phyloP scores from a whole-genome alignment of 1,140 invertebrate genomes.

The Drosophila sechellia region DNA sequence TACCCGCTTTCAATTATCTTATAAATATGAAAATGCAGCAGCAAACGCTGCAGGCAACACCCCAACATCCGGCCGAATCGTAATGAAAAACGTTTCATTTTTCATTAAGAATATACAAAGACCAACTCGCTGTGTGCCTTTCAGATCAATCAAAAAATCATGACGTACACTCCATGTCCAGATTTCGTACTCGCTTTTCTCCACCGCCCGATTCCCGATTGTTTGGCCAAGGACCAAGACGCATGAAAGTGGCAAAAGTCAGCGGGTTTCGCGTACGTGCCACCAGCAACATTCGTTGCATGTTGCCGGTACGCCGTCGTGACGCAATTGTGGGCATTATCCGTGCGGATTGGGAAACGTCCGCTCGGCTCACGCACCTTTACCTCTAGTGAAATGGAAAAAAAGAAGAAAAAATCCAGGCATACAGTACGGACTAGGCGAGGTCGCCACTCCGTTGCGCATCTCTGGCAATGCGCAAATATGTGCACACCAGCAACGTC shows the following conservation, averaged over 20 bases:
- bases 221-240: slow-evolving; percentile 36
- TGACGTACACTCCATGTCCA: slow-evolving; percentile 43
- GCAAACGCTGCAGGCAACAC: slow-evolving; percentile 65
- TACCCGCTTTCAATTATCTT: slow-evolving; percentile 85
- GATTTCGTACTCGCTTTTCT: background rate
- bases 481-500: slow-evolving; percentile 62
- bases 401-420: background rate
- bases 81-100: slow-evolving; percentile 81
- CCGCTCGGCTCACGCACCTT: slow-evolving; percentile 58
- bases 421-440: slow-evolving; percentile 52
- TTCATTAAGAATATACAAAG: slow-evolving; percentile 76
- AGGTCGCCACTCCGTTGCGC: slow-evolving; percentile 77
- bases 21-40: slow-evolving; percentile 84
- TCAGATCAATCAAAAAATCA: slow-evolving; percentile 84
- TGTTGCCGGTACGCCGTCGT: slow-evolving; percentile 48
- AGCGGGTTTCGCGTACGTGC: slow-evolving; percentile 47
- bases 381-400: slow-evolving; percentile 18
- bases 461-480: slow-evolving; percentile 75
- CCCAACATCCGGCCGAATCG: slow-evolving; percentile 39
- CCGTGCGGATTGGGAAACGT: slow-evolving; percentile 42
- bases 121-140: slow-evolving; percentile 79
- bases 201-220: background rate
- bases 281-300: slow-evolving; percentile 35
- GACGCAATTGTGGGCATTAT: slow-evolving; percentile 73
- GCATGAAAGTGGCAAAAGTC: slow-evolving; percentile 57